Evolutionary conservation across 2,113 vertebrate species (phyloP).

Genomic region (Prunella fulvescens): DNA sequence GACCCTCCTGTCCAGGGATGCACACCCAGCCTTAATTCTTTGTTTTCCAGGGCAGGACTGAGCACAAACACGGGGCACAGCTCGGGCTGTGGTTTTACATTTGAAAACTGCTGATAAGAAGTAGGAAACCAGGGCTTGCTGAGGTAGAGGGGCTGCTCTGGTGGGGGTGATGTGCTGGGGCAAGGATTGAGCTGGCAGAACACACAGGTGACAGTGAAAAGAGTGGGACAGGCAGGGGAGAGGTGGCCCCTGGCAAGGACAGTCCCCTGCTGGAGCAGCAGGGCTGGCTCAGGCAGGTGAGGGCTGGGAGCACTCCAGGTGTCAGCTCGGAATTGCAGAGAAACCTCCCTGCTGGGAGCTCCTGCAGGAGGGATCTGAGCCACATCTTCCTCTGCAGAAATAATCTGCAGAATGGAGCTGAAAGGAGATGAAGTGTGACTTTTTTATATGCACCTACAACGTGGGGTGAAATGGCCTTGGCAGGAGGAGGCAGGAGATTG

Average conservation of each 20-base stretch:
- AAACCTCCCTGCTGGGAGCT: accelerated
- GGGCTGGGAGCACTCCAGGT: not conserved
- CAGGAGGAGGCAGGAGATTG: not conserved
- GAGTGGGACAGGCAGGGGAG: not conserved
- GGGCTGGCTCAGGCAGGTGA: not conserved
- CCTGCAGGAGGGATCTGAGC: not conserved
- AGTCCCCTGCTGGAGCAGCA: accelerated
- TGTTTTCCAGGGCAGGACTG: slow-evolving; percentile 42
- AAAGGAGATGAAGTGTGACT: not conserved
- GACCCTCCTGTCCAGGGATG: not conserved
- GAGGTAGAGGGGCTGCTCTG: not conserved
- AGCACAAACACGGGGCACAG: not conserved
- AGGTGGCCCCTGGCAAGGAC: not conserved
- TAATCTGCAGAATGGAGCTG: not conserved
- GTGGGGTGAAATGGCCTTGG: not conserved
- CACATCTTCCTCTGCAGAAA: not conserved
- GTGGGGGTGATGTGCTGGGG: not conserved
- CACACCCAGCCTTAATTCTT: not conserved
- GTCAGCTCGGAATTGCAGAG: not conserved
- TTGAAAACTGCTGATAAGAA: not conserved
- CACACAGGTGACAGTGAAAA: accelerated
- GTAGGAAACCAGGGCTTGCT: not conserved
- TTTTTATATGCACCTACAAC: not conserved
- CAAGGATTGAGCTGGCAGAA: not conserved
- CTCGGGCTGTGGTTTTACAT: not conserved